Percentiles rank a stretch among this genome's conserved stretches.
Conservation (phyloP, 1,140 invertebrate genomes). For the Hylyphantes graminicola region DNA sequence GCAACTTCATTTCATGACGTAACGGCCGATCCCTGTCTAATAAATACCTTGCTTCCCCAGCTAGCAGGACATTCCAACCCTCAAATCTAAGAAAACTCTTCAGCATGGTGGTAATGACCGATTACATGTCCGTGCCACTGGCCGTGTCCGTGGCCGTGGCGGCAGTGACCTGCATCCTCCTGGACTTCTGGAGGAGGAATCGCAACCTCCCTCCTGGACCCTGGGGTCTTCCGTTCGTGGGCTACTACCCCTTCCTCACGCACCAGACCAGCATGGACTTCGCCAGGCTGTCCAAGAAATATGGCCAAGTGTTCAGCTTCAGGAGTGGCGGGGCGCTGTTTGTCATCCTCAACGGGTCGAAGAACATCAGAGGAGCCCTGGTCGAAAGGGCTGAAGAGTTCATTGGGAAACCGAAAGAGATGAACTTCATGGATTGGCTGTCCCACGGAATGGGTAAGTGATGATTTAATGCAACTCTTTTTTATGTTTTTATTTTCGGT, state of each 20-base stretch:
- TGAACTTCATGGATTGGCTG: slow-evolving; percentile 27
- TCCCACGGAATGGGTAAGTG: slow-evolving; percentile 45
- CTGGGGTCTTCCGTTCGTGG: slow-evolving; percentile 29
- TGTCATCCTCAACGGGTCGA: slow-evolving; percentile 24
- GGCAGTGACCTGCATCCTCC: slow-evolving; percentile 64
- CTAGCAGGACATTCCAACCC: too few relatives aligned
- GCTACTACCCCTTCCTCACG: slow-evolving; percentile 30
- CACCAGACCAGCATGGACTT: slow-evolving; percentile 1
- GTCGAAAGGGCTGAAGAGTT: slow-evolving; percentile 44
- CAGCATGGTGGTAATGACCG: background rate
- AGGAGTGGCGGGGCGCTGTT: slow-evolving; percentile 34
- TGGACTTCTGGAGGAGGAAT: background rate
- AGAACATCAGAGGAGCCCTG: slow-evolving; percentile 29
- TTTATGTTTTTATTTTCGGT: too few relatives aligned
- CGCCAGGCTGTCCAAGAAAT: slow-evolving; percentile 6
- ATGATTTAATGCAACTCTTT: too few relatives aligned
- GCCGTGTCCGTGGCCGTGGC: slow-evolving; percentile 65
- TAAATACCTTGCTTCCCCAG: too few relatives aligned
- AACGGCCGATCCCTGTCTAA: too few relatives aligned
- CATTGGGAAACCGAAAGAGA: slow-evolving; percentile 21
- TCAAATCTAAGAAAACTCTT: too few relatives aligned
- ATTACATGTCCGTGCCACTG: background rate
- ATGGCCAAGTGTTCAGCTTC: slow-evolving; percentile 42
- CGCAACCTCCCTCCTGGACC: slow-evolving; percentile 32
- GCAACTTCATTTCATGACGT: too few relatives aligned